Conservation (phyloP, 2,888 invertebrate species). For the Lithodes maja region DNA sequence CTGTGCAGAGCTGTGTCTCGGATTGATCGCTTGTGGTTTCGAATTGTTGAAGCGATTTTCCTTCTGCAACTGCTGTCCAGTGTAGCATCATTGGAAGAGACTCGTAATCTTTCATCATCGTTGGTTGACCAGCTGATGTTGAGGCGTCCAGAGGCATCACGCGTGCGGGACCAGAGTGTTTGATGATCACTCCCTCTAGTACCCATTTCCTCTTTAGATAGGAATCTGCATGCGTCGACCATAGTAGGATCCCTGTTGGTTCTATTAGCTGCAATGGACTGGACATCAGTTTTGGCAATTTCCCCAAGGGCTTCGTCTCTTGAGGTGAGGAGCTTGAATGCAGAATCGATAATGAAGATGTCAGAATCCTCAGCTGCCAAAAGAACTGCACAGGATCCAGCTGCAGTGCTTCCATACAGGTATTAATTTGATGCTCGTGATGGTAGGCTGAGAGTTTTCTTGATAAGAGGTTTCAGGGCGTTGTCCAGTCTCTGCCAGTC, state of each 20-base stretch:
- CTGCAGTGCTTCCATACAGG: conserved; percentile 43
- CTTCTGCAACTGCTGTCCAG: neutral
- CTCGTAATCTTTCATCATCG: neutral
- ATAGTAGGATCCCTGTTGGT: too few species aligned
- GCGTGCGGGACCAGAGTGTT: neutral
- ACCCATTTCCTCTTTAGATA: too few species aligned
- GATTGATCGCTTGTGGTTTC: too few species aligned
- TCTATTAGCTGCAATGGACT: too few species aligned
- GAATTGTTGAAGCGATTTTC: neutral
- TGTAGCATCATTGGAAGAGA: too few species aligned
- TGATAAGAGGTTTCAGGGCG: neutral
- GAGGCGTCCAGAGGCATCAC: neutral
- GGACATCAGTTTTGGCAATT: too few species aligned
- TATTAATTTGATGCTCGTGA: conserved; percentile 54
- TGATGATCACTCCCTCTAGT: neutral
- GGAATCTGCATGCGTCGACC: too few species aligned
- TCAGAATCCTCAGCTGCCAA: conserved; percentile 37
- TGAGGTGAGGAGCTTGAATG: conserved; percentile 49
- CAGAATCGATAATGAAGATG: conserved; percentile 33
- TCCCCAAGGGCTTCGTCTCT: too few species aligned
- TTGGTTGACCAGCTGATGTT: neutral
- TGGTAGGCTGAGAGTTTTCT: conserved; percentile 28
- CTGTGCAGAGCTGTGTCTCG: too few species aligned
- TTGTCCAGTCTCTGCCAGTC: too few species aligned
- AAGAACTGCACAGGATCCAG: conserved; percentile 33